Evolutionary conservation across 2,113 vertebrate species (phyloP).

Genomic region (Leucopsar rothschildi): DNA sequence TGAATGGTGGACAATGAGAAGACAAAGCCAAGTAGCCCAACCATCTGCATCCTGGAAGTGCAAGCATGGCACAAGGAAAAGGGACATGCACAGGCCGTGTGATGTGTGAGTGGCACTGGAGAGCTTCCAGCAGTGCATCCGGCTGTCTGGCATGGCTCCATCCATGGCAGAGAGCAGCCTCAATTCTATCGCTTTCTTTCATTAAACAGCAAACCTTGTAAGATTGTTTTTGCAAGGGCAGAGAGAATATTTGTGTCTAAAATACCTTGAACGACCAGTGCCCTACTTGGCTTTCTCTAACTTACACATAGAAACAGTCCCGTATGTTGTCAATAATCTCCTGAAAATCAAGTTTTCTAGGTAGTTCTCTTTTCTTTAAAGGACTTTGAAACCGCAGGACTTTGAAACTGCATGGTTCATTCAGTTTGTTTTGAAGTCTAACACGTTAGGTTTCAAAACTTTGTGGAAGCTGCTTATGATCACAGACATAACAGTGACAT

Average conservation of each 20-base stretch:
- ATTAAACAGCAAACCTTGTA: not conserved
- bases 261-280: not conserved
- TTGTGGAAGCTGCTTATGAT: not conserved
- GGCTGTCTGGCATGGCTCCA: not conserved
- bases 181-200: not conserved
- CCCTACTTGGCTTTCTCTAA: not conserved
- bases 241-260: not conserved
- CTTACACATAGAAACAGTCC: not conserved
- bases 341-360: not conserved
- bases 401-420: not conserved
- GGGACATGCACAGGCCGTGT: not conserved
- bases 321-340: not conserved
- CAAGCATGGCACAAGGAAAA: fast-evolving
- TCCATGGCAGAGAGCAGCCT: not conserved
- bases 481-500: not conserved
- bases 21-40: not conserved
- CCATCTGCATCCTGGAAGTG: not conserved
- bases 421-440: not conserved
- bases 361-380: not conserved
- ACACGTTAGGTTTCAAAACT: not conserved
- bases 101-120: not conserved
- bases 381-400: not conserved
- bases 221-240: not conserved
- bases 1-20: not conserved
- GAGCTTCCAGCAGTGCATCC: not conserved